Percentiles rank a stretch among this genome's conserved stretches.
phyloP scores from a whole-genome alignment of 2,888 invertebrate genomes.

The Drosophila tanythrix region DNA sequence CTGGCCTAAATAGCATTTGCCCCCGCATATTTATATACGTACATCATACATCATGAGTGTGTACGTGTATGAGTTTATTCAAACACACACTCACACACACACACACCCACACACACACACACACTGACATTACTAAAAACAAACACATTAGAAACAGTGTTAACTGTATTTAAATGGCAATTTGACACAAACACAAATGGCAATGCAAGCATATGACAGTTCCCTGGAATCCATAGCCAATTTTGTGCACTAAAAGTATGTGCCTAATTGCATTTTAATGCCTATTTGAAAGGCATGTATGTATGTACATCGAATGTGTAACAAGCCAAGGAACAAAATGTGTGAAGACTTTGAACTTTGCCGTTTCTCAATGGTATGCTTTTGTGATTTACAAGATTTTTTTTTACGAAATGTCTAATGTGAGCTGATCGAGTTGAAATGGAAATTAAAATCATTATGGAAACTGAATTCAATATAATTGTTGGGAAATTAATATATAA shows the following conservation, averaged over 20 bases:
- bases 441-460: not conserved
- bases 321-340: not conserved
- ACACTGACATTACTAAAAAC: constrained; percentile 10
- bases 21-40: not conserved
- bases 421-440: not conserved
- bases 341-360: not conserved
- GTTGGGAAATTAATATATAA: not conserved
- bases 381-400: not conserved
- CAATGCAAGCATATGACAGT: constrained; percentile 33
- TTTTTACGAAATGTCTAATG: not conserved
- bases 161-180: constrained; percentile 57
- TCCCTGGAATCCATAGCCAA: not conserved
- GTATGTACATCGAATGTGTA: not conserved
- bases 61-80: constrained; percentile 24
- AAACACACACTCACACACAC: constrained; percentile 25
- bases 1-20: not conserved
- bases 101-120: constrained; percentile 14
- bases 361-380: not conserved
- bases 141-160: constrained; percentile 21
- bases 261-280: not conserved
- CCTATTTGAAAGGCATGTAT: too few species aligned
- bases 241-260: constrained; percentile 3
- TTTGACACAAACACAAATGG: constrained; percentile 41
- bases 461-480: not conserved
- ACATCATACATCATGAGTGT: not conserved